phyloP scores from a whole-genome alignment of 23 tunicate genomes.

The Aplidium turbinatum region DNA sequence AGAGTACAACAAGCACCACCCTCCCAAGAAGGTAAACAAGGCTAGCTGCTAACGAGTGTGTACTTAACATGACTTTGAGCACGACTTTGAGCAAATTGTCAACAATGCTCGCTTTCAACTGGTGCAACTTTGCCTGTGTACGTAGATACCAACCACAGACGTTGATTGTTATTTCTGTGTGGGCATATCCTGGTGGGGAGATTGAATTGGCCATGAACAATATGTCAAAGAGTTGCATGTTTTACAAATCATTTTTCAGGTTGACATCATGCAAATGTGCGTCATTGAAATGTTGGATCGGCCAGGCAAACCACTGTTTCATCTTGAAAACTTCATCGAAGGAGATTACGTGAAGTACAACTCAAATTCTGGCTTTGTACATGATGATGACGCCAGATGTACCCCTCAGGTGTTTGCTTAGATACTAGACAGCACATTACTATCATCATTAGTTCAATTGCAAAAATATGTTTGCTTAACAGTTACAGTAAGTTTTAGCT shows the following conservation, averaged over 20 bases:
- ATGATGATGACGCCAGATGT: slow-evolving; percentile 66
- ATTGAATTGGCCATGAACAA: too few relatives aligned
- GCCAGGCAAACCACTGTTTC: slow-evolving; percentile 73
- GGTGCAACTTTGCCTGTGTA: too few relatives aligned
- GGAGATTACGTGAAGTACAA: slow-evolving; percentile 98
- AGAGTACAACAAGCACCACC: slow-evolving; percentile 88
- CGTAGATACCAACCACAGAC: too few relatives aligned
- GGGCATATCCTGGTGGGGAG: too few relatives aligned
- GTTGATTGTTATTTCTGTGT: too few relatives aligned
- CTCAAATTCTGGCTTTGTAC: slow-evolving; percentile 92
- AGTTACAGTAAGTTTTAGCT: too few relatives aligned
- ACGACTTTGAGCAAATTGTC: too few relatives aligned
- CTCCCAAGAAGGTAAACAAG: slow-evolving; percentile 82
- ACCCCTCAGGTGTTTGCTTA: slow-evolving; percentile 84
- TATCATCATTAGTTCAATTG: not conserved
- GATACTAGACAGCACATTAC: not conserved
- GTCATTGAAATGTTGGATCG: slow-evolving; percentile 83
- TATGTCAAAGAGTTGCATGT: too few relatives aligned
- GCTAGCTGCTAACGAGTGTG: too few relatives aligned
- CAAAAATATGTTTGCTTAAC: not conserved
- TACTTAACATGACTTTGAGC: too few relatives aligned
- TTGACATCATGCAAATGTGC: slow-evolving; percentile 98
- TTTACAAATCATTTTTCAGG: too few relatives aligned
- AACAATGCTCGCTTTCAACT: too few relatives aligned
- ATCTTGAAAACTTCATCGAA: slow-evolving; percentile 93